Evolutionary conservation across 2,888 invertebrate genomes (phyloP).

Genomic region (Pogonocherus hispidulus): DNA sequence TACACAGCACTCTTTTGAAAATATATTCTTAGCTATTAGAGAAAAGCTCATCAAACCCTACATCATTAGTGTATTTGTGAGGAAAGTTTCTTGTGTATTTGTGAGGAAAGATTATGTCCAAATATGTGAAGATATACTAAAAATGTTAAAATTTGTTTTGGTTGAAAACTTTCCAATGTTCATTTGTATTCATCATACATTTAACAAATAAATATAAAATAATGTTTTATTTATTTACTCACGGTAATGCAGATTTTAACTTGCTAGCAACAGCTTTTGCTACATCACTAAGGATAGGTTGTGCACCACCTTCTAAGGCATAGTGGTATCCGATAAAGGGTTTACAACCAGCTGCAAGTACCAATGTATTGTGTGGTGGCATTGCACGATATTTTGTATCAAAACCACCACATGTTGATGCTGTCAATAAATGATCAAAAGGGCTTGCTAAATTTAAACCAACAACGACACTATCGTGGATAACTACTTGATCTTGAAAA

Average conservation of each 20-base stretch:
- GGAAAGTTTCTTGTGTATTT: too few species aligned
- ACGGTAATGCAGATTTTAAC: constrained; percentile 85
- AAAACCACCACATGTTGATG: constrained; percentile 83
- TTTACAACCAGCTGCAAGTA: constrained; percentile 83
- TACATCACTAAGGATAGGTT: constrained; percentile 89
- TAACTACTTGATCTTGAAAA: constrained; percentile 81
- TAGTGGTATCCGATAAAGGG: constrained; percentile 93
- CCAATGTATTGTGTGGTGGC: constrained; percentile 82
- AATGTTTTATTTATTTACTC: constrained; percentile 70
- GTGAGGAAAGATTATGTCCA: too few species aligned
- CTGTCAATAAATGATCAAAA: constrained; percentile 89
- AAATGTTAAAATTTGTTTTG: too few species aligned
- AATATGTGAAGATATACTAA: too few species aligned
- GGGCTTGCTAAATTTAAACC: constrained; percentile 80
- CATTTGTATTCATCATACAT: too few species aligned
- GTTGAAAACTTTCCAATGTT: too few species aligned
- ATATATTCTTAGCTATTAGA: too few species aligned
- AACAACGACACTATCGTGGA: constrained; percentile 84
- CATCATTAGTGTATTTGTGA: too few species aligned
- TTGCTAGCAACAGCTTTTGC: constrained; percentile 84
- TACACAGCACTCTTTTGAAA: too few species aligned
- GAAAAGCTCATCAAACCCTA: too few species aligned
- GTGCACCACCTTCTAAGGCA: constrained; percentile 88
- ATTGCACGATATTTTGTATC: constrained; percentile 79
- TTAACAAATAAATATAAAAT: too few species aligned